Conservation (phyloP, 2,797 vertebrate genomes). For the Tapera naevia region DNA sequence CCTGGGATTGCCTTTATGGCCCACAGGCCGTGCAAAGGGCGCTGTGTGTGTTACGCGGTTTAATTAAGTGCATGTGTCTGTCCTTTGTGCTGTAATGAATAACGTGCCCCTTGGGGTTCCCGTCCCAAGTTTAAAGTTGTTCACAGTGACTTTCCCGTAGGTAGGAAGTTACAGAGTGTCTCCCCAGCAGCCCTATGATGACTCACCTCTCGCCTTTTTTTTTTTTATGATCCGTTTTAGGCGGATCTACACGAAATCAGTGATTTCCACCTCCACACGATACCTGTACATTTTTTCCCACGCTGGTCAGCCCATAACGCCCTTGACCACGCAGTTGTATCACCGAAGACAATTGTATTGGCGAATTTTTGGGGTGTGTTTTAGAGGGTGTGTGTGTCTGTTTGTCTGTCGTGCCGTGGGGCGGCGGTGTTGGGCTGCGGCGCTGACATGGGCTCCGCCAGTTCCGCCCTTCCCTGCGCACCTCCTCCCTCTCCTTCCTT, state of each 20-base stretch:
- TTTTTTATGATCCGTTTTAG: background rate
- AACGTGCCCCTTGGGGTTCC: background rate
- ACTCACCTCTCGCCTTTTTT: background rate
- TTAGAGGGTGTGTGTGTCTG: no score
- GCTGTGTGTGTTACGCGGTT: no score
- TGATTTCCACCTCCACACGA: rapidly evolving
- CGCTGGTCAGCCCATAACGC: background rate
- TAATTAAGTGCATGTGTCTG: no score
- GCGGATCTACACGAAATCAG: background rate
- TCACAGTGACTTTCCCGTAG: background rate
- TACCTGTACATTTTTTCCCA: background rate
- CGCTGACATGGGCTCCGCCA: no score
- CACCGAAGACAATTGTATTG: background rate
- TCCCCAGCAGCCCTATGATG: background rate
- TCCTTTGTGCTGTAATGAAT: no score
- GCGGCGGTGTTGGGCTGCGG: constrained; percentile 66
- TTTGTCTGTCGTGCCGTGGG: background rate
- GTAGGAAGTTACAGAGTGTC: background rate
- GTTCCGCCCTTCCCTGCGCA: background rate
- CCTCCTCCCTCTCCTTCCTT: no score
- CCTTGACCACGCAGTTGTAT: background rate
- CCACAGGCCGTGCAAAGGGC: background rate
- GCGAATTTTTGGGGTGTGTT: background rate
- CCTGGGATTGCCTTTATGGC: background rate
- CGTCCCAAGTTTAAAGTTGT: background rate